Evolutionary conservation across 2,888 invertebrate genomes (phyloP).

Genomic region (Galeruca laticollis): DNA sequence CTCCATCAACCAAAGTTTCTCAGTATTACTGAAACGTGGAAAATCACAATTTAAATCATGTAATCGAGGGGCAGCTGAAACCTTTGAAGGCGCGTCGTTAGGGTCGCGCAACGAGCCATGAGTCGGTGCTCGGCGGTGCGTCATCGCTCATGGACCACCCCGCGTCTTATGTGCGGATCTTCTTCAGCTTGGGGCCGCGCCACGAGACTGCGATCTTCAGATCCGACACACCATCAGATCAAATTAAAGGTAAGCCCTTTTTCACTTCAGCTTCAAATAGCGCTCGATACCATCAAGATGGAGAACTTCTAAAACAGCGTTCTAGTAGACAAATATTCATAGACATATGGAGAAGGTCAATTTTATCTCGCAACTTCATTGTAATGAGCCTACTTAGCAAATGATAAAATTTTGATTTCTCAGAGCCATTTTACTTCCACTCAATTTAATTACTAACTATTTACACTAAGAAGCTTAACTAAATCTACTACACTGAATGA

Average conservation of each 20-base stretch:
- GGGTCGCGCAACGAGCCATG: constrained; percentile 71
- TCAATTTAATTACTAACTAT: too few relatives aligned
- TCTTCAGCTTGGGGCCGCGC: constrained; percentile 66
- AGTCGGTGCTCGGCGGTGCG: constrained; percentile 67
- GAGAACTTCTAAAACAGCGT: too few relatives aligned
- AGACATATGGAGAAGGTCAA: too few relatives aligned
- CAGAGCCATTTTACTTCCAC: too few relatives aligned
- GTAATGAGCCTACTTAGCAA: too few relatives aligned
- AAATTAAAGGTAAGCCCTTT: constrained; percentile 63
- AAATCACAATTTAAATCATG: neutral
- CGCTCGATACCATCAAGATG: too few relatives aligned
- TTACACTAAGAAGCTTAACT: too few relatives aligned
- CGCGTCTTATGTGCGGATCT: constrained; percentile 66
- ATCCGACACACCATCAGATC: constrained; percentile 63
- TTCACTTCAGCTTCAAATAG: too few relatives aligned
- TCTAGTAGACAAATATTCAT: too few relatives aligned
- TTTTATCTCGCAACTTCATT: too few relatives aligned
- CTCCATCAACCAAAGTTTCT: neutral
- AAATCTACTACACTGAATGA: too few relatives aligned
- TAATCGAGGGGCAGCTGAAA: constrained; percentile 6
- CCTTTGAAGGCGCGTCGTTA: constrained; percentile 44
- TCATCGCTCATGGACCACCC: constrained; percentile 67
- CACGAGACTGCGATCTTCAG: constrained; percentile 65
- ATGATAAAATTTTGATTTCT: too few relatives aligned
- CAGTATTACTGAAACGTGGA: neutral